Base-by-base conservation (phyloP, 2,888 invertebrate genomes). In the Thecocarcelia acutangulata region DNA sequence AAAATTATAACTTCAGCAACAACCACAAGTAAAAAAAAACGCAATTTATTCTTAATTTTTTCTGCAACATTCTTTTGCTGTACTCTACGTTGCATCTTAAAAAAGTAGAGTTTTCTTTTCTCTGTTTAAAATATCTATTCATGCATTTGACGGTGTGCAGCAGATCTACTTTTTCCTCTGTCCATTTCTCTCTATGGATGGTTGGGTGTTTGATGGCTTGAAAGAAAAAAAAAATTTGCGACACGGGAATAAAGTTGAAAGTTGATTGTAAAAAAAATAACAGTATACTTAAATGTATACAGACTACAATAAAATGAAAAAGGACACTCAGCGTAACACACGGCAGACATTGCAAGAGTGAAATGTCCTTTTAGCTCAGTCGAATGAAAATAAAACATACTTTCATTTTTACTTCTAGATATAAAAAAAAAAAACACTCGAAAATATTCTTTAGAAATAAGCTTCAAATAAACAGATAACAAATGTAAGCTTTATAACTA, bases 241-340 rank as follows among this genome's bases (percentile, higher is more conserved):
- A 76, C 76, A 76, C 80, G 76, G 68, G 73, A 76, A 59, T 78
- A 72, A 78, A 78, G 78, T 72, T 66, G 58, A 78, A 78, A 78
- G 78, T 72, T 78, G 58, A 58, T 78, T 72, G 42, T 78, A 64
- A 58, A 63, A 72, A 61, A 21, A 17, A 68, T 9, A 19, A 28
- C 21, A 64, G 15, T 11, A 24, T 24, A 40, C n/a, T 52, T 40
- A n/a, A 17, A 54, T 52, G 42, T 28, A 48, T n/a, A 52, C 37
- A 1, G 2, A 17, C 37, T 42, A 44, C 15, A 59, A 59, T 40
- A 37, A 63, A 64, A 59, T 9, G n/a, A 73, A 56, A 42, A 77
- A 64, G 44, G 37, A 50, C 72, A 64, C 70, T 69, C 28, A 48
- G n/a, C n/a, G 19, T 44, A 33, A 21, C 17, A 37, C 37, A 58